Conservation (phyloP, 2,797 vertebrate genomes). For the Coreius guichenoti region DNA sequence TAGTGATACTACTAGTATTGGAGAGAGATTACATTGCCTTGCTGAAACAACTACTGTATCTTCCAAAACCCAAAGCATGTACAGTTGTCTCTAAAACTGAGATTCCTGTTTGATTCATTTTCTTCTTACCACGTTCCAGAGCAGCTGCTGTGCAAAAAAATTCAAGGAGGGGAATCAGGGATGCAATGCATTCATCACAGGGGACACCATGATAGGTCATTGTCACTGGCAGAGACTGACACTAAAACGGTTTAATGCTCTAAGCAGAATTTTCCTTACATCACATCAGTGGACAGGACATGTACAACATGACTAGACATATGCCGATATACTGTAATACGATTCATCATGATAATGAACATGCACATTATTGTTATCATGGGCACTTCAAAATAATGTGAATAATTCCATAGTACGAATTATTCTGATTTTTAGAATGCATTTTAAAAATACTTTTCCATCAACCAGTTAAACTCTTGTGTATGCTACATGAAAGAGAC, state of each 20-base stretch:
- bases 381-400: not conserved
- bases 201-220: slow-evolving; percentile 12
- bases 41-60: not conserved
- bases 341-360: not conserved
- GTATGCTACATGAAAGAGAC: not conserved
- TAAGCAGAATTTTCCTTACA: slow-evolving; percentile 42
- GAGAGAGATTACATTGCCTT: not conserved
- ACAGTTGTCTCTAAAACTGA: slow-evolving; percentile 60
- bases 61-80: slow-evolving; percentile 33
- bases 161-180: slow-evolving; percentile 21
- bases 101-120: slow-evolving; percentile 46
- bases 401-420: not conserved
- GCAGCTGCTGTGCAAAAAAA: slow-evolving; percentile 56
- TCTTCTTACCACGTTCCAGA: slow-evolving; percentile 52
- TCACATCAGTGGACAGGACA: slow-evolving; percentile 37
- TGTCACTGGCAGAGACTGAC: slow-evolving; percentile 21
- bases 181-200: slow-evolving; percentile 50
- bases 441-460: not conserved
- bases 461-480: too few relatives aligned
- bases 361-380: too few relatives aligned
- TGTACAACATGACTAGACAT: not conserved
- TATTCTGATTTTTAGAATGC: not conserved
- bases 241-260: slow-evolving; percentile 43
- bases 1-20: not conserved
- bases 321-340: not conserved